These are phyloP conservation scores for Cochlearius cochlearius DNA, from an alignment of 2,113 vertebrate genomes.

Conservation along the genomic window DNA sequence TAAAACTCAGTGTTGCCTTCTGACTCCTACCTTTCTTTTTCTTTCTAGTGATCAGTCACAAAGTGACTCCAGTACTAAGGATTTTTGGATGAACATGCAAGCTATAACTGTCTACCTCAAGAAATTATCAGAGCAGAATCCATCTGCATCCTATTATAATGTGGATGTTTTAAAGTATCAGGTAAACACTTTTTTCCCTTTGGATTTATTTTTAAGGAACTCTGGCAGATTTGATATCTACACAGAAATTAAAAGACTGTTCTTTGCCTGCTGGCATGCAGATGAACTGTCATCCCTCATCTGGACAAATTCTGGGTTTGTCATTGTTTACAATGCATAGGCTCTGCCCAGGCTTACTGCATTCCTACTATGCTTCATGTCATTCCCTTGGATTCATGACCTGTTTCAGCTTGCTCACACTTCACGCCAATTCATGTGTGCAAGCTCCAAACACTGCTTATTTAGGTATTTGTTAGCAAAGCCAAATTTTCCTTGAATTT, in stretches of 20 bases:
- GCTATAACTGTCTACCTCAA: slow-evolving; percentile 95
- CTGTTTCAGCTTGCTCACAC: not conserved
- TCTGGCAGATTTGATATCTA: not conserved
- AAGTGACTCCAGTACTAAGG: slow-evolving; percentile 87
- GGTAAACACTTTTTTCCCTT: slow-evolving; percentile 71
- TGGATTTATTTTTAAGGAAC: not conserved
- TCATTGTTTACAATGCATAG: not conserved
- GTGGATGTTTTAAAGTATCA: slow-evolving; percentile 97
- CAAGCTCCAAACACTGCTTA: not conserved
- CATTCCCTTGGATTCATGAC: not conserved
- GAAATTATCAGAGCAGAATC: slow-evolving; percentile 93
- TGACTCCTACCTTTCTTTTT: not conserved
- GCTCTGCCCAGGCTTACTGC: not conserved
- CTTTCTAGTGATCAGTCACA: slow-evolving; percentile 88
- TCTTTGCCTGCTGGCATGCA: not conserved
- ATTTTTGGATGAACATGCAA: slow-evolving; percentile 99
- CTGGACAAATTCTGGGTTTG: not conserved
- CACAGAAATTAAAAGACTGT: not conserved
- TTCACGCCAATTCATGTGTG: not conserved
- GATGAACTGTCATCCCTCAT: not conserved
- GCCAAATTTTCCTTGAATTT: not conserved
- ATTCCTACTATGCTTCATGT: not conserved
- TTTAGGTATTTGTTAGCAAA: not conserved
- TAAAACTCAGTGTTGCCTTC: not conserved
- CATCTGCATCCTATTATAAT: slow-evolving; percentile 95